phyloP scores from a whole-genome alignment of 1,140 invertebrate genomes.

The Belonocnema kinseyi region DNA sequence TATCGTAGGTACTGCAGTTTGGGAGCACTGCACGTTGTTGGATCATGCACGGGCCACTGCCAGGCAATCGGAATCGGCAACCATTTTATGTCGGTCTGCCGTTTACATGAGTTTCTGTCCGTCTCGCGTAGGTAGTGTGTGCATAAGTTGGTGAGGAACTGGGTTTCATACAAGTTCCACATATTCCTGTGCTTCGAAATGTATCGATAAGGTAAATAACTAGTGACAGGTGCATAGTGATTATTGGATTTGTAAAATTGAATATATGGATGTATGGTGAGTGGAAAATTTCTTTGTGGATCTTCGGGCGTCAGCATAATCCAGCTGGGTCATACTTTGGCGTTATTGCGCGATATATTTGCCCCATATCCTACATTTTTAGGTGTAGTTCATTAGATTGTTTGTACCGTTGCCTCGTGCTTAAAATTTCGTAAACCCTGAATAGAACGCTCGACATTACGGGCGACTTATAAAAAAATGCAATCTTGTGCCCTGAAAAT shows the following conservation, averaged over 20 bases:
- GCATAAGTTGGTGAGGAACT: background rate
- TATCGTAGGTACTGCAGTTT: too few species aligned
- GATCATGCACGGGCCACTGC: too few species aligned
- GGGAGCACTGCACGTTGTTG: too few species aligned
- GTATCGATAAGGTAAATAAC: constrained; percentile 51
- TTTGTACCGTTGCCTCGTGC: background rate
- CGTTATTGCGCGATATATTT: constrained; percentile 7
- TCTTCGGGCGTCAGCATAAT: constrained; percentile 22
- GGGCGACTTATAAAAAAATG: background rate
- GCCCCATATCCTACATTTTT: constrained; percentile 34
- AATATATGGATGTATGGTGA: too few species aligned
- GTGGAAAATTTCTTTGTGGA: constrained; percentile 27
- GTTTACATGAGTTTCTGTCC: background rate
- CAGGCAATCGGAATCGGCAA: background rate
- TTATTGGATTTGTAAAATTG: background rate
- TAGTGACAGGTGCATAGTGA: background rate
- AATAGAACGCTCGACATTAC: too few species aligned
- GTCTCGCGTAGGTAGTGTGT: background rate
- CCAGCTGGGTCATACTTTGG: constrained; percentile 2
- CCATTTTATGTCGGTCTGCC: constrained; percentile 13
- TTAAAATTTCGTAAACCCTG: background rate
- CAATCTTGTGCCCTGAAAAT: background rate
- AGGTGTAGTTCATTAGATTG: background rate
- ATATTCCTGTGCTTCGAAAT: constrained; percentile 45
- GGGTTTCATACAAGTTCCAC: background rate